These are phyloP conservation scores for Lutraria lutraria DNA, from an alignment of 2,888 invertebrate genomes.

Conservation along the genomic window DNA sequence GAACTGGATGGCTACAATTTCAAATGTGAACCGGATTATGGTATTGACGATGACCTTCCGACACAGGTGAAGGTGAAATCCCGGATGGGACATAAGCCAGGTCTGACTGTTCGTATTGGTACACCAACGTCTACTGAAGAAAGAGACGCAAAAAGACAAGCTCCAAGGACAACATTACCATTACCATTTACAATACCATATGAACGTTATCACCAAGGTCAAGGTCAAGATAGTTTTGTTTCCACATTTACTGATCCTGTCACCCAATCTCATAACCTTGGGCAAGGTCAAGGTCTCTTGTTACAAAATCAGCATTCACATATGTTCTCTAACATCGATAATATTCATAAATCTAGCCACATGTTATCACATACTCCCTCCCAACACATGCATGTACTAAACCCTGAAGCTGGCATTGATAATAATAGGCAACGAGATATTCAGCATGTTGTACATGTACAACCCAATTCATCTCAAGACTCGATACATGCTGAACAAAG, in stretches of 20 bases:
- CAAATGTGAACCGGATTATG: constrained; percentile 33
- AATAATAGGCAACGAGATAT: constrained; percentile 22
- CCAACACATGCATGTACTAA: not conserved
- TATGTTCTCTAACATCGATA: constrained; percentile 23
- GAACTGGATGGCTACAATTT: constrained; percentile 2
- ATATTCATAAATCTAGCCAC: not conserved
- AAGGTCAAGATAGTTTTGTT: constrained; percentile 43
- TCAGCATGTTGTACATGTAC: not conserved
- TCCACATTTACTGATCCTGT: constrained; percentile 37
- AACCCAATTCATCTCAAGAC: not conserved
- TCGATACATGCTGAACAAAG: constrained; percentile 17
- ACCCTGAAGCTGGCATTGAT: not conserved
- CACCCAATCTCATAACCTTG: constrained; percentile 1
- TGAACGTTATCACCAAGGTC: constrained; percentile 36
- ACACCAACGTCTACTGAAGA: constrained; percentile 41
- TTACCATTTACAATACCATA: constrained; percentile 33
- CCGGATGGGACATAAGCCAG: constrained; percentile 27
- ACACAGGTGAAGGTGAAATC: constrained; percentile 58
- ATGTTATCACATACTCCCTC: not conserved
- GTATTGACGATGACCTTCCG: constrained; percentile 52
- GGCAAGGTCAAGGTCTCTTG: constrained; percentile 37
- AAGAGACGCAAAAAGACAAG: not conserved
- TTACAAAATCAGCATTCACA: not conserved
- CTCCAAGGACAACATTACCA: constrained; percentile 40
- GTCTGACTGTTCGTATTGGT: constrained; percentile 27